Conservation (phyloP, 1,140 invertebrate species). For the Drosophila carrolli region DNA sequence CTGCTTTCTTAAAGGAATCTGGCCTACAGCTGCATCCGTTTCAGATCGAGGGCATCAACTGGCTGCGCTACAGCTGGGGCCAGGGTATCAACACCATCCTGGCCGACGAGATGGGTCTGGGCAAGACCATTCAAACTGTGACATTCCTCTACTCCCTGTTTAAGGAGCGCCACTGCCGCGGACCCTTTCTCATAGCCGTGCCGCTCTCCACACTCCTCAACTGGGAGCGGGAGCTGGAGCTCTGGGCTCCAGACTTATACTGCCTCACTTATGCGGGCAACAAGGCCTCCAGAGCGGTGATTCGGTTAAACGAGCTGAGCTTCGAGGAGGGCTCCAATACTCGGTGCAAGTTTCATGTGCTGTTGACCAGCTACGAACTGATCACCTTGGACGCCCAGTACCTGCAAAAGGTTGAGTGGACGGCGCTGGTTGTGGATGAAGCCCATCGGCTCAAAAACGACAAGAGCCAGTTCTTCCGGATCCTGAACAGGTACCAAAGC, state of each 20-base stretch:
- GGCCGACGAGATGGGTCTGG: conserved; percentile 6
- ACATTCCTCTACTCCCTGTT: neutral
- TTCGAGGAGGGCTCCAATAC: neutral
- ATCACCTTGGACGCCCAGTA: neutral
- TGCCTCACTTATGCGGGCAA: neutral
- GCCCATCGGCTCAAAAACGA: neutral
- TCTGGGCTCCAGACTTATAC: conserved; percentile 1
- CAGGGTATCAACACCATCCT: conserved; percentile 5
- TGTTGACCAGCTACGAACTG: neutral
- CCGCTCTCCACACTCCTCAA: neutral
- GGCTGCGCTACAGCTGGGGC: conserved; percentile 3
- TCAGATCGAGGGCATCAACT: neutral
- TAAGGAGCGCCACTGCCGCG: neutral
- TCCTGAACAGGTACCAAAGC: neutral
- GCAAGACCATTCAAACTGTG: conserved; percentile 2
- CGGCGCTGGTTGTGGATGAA: neutral
- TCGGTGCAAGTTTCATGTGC: neutral
- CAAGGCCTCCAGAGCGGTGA: neutral
- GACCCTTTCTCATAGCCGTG: neutral
- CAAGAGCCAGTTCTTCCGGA: conserved; percentile 1
- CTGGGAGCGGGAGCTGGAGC: conserved; percentile 9
- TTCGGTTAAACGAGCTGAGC: neutral
- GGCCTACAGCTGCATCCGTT: neutral
- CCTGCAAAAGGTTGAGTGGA: neutral
- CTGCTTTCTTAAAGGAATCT: neutral